Percentiles rank a stretch among this genome's conserved stretches.
These are phyloP conservation scores for Rhagologus leucostigma DNA, from an alignment of 2,113 vertebrate species.

Conservation along the genomic window DNA sequence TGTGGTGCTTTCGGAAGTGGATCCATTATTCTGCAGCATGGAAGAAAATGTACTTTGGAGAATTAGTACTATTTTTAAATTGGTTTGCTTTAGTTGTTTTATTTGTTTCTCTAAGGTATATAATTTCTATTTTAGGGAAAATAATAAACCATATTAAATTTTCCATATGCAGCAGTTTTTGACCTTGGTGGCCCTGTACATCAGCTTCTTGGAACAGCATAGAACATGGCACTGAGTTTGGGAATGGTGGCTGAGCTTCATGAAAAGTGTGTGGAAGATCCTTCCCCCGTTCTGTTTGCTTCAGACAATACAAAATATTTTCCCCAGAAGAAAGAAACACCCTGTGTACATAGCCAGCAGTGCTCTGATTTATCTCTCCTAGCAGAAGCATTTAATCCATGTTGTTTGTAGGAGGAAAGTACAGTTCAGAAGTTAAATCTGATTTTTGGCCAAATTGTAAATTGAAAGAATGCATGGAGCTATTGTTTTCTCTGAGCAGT, in stretches of 20 bases:
- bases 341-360: background rate
- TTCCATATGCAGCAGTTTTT: background rate
- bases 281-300: background rate
- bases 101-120: background rate
- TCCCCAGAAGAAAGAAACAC: background rate
- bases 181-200: background rate
- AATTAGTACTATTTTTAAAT: background rate
- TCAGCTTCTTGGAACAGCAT: background rate
- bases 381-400: background rate
- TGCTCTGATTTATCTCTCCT: background rate
- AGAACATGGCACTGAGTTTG: background rate
- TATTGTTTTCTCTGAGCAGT: background rate
- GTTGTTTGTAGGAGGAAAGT: background rate
- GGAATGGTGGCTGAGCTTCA: background rate
- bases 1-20: background rate
- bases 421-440: background rate
- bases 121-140: background rate
- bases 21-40: background rate
- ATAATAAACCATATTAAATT: background rate
- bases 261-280: background rate
- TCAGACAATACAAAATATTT: background rate
- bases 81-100: background rate
- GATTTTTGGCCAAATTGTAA: background rate
- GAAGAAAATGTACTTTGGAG: background rate
- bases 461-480: background rate